A percentile compares a stretch with the other conserved stretches of the same genome.
Conservation (phyloP, 2,113 vertebrate species). For the Tinamus guttatus region DNA sequence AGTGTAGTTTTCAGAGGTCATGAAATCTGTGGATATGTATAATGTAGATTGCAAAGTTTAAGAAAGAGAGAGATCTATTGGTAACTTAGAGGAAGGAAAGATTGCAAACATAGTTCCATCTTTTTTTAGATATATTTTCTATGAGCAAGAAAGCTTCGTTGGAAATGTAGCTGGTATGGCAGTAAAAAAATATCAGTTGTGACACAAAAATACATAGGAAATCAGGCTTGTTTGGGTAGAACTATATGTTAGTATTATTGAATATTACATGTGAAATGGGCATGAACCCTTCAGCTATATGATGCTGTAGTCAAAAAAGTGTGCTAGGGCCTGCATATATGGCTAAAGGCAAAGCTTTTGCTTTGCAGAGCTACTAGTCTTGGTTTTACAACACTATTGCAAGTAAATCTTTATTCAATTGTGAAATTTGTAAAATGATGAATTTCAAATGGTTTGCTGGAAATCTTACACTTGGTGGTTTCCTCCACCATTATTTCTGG, state of each 20-base stretch:
- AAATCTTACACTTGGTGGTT: not conserved
- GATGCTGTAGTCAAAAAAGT: not conserved
- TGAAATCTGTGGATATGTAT: not conserved
- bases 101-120: not conserved
- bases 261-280: not conserved
- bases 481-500: not conserved
- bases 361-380: not conserved
- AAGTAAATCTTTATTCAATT: not conserved
- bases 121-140: fast-evolving
- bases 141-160: not conserved
- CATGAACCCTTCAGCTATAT: not conserved
- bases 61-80: not conserved
- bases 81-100: not conserved
- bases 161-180: not conserved
- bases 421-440: not conserved
- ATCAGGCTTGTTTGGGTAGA: not conserved
- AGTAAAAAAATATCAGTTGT: not conserved
- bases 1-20: not conserved
- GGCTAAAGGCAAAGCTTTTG: not conserved
- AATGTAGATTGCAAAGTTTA: not conserved
- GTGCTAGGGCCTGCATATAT: not conserved
- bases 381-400: not conserved
- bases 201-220: not conserved
- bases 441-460: not conserved
- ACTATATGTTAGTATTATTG: not conserved